Base-by-base conservation (phyloP, 2,113 vertebrate genomes). In the Cinclus cinclus region DNA sequence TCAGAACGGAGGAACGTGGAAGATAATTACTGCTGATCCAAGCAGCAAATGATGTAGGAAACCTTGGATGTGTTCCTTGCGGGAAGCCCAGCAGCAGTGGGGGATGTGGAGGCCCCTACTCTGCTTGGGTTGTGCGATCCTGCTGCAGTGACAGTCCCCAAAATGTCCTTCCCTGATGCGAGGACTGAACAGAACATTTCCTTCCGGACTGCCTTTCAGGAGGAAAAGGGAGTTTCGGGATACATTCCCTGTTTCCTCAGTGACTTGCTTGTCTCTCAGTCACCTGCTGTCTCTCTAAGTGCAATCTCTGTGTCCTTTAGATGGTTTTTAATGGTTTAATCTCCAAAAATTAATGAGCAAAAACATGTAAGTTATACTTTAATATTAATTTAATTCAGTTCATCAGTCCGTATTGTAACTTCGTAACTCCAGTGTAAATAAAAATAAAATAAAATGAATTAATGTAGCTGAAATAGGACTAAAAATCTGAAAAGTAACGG, bases 121-220 rank as follows among this genome's bases (percentile, higher is more conserved):
- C 25, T 31, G 60, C 1, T 2, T 13, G 60, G 42, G 50, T 4
- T 65, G 35, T 56, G 35, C 30, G n/a, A 4, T 3, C 82, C 69
- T 84, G 42, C 69, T 47, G 71, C 35, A 17, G 8, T 13, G 71
- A 8, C 83, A 76, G 62, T 3, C 19, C 31, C 35, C 62, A 9
- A 50, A 52, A 30, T 42, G 35, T 30, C 60, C 15, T 27, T 35
- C 37, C 82, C 52, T 67, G 8, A 1, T 7, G 20, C 1, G 20
- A n/a, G 20, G 50, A 1, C 42, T 11, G 31, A 31, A 1, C 62
- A 27, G 62, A 14, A 1, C 9, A 0, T 44, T 22, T 11, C 25
- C 6, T 27, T 3, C 83, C 27, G 5, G 15, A 12, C 11, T 21
- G 31, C 62, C 14, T 68, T 15, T 11, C 63, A 37, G 22, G 46